phyloP scores from a whole-genome alignment of 2,888 invertebrate genomes.

The Temnothorax rugatulus region DNA sequence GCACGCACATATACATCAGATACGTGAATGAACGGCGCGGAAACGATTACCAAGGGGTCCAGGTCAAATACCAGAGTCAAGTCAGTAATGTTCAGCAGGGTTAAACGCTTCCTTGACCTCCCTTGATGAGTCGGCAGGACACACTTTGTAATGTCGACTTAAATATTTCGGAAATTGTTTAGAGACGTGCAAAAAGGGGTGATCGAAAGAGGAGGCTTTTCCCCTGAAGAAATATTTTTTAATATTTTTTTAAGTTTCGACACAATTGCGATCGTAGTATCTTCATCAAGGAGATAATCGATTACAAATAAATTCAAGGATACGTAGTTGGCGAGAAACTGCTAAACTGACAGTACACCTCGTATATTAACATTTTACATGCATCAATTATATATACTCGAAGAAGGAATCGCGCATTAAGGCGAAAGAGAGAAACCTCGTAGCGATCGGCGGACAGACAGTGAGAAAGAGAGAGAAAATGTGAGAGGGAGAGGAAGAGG shows the following conservation, averaged over 20 bases:
- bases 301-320: neutral
- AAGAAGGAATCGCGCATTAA: conserved; percentile 1
- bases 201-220: neutral
- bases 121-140: conserved; percentile 73
- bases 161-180: conserved; percentile 25
- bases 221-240: neutral
- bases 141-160: conserved; percentile 71
- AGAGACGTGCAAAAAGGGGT: neutral
- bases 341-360: neutral
- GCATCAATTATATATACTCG: neutral
- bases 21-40: conserved; percentile 33
- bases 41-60: conserved; percentile 65
- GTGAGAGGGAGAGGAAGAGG: conserved; percentile 51
- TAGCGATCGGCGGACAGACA: neutral
- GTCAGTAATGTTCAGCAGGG: conserved; percentile 82
- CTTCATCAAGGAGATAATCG: neutral
- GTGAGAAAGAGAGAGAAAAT: conserved; percentile 15
- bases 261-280: too few species aligned
- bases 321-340: neutral
- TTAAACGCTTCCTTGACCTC: conserved; percentile 83
- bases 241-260: neutral
- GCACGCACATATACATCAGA: conserved; percentile 27
- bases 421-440: conserved; percentile 14
- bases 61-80: conserved; percentile 83
- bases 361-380: neutral